Evolutionary conservation across 2,797 vertebrate species (phyloP), one percentile per base, ranked within the genome.

Genomic region (Notamacropus eugenii): DNA sequence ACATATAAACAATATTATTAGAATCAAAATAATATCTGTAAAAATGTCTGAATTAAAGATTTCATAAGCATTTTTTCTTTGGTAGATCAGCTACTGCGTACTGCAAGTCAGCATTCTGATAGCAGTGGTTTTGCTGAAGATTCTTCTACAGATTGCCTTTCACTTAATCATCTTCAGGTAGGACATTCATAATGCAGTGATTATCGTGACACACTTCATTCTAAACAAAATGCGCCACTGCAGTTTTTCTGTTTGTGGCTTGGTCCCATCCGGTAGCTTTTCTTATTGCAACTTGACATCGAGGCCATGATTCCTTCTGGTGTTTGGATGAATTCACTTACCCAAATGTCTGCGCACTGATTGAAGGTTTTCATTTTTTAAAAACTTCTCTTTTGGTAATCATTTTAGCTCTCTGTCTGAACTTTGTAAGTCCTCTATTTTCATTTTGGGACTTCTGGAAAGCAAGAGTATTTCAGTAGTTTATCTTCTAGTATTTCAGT

Each of bases 111-210:
- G 97, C 99, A 99, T 97, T 99, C 99, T 0, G 99, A 99, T 98
- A 99, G 99, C 98, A 99, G 99, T 29, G 99, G 99, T 29, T 99
- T 99, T 90, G 99, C 99, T 90, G 99, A 99, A 97, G 99, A 99
- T 95, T 99, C 99, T 3, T 99, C 99, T 0, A 98, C 99, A 0
- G 99, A 99, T 90, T 98, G 98, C 82, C 97, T 98, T 95, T 98
- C 99, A 0, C 98, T 98, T 97, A 99, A 94, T 98, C 98, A 99
- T 96, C 98, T 99, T 90, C 99, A 99, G 99, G 99, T 99, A 98
- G 98, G 92, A 46, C 31, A 96, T 92, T 96, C 40, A 10, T n/a
- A 0, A 2, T 55, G 0, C 52, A 91, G 0, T 0, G 95, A 90
- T 74, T 54, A 58, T 90, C 34, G 0, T 56, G 91, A 54, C 34